Evolutionary conservation across 2,113 vertebrate species (phyloP).

Genomic region (Microtus richardsoni): DNA sequence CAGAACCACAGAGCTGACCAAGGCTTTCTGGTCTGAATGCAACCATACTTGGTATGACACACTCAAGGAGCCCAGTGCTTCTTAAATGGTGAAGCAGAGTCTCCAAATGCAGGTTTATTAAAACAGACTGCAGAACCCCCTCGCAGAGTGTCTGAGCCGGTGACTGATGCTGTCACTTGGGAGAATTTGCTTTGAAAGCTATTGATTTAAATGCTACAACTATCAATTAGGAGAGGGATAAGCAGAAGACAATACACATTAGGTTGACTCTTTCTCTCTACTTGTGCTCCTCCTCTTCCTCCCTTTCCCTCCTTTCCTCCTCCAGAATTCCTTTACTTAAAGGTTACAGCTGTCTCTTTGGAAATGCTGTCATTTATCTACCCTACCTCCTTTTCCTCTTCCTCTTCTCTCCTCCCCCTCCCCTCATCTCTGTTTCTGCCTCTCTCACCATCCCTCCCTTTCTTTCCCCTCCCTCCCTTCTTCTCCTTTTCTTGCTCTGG

Average conservation of each 20-base stretch:
- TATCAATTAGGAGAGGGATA: neutral
- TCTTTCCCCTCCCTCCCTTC: neutral
- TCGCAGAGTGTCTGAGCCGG: neutral
- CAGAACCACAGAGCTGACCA: neutral
- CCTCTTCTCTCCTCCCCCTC: too few relatives aligned
- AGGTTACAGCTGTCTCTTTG: neutral
- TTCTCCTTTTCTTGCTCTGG: neutral
- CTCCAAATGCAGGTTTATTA: neutral
- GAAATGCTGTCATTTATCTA: neutral
- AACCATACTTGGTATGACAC: neutral
- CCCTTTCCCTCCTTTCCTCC: too few relatives aligned
- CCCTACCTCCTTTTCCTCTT: too few relatives aligned
- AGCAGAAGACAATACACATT: neutral
- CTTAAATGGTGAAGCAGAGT: neutral
- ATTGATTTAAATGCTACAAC: neutral
- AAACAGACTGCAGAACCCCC: neutral
- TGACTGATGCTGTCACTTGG: neutral
- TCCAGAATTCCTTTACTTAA: neutral
- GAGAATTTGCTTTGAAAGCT: slow-evolving; percentile 10
- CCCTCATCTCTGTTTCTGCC: neutral
- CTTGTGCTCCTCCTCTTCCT: neutral
- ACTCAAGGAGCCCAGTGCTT: neutral
- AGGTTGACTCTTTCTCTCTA: neutral
- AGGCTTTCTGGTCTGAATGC: neutral
- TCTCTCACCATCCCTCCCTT: too few relatives aligned